phyloP scores from a whole-genome alignment of 37 sponge, comb jelly and placozoan genomes.

The Theonella swinhoei region DNA sequence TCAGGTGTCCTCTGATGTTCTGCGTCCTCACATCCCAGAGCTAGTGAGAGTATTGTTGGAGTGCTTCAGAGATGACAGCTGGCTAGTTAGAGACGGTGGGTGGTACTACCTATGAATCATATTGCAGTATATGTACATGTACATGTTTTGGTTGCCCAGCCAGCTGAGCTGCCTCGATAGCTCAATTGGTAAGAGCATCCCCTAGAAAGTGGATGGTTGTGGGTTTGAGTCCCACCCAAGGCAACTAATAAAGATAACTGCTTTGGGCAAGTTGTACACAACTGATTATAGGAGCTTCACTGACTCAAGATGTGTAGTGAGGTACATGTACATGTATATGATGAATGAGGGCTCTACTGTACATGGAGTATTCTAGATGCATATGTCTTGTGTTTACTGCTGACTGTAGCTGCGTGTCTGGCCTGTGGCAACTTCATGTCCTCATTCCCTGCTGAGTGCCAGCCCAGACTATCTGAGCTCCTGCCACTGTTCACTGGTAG shows the following conservation, averaged over 20 bases:
- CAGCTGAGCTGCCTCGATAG: no score
- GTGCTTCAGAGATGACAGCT: constrained; percentile 95
- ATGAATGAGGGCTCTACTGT: no score
- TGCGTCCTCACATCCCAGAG: constrained; percentile 51
- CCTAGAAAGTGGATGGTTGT: no score
- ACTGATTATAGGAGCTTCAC: no score
- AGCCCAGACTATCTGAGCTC: constrained; percentile 53
- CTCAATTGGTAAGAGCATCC: no score
- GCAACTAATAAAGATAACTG: no score
- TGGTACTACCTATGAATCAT: neutral
- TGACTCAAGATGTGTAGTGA: no score
- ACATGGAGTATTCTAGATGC: no score
- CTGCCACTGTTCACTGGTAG: constrained; percentile 78
- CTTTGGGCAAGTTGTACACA: no score
- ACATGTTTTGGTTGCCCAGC: neutral
- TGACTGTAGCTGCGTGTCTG: constrained; percentile 78
- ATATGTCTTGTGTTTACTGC: neutral
- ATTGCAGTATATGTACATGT: neutral
- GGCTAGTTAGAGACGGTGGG: constrained; percentile 97
- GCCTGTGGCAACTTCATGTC: constrained; percentile 95
- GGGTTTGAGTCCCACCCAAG: no score
- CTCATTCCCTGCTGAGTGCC: constrained; percentile 83
- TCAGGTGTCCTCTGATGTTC: constrained; percentile 40
- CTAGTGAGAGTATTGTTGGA: constrained; percentile 74
- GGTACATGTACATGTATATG: no score